Percentiles rank a stretch among this genome's conserved stretches.
Conservation (phyloP, 2,113 vertebrate genomes). For the Xiphophorus couchianus region DNA sequence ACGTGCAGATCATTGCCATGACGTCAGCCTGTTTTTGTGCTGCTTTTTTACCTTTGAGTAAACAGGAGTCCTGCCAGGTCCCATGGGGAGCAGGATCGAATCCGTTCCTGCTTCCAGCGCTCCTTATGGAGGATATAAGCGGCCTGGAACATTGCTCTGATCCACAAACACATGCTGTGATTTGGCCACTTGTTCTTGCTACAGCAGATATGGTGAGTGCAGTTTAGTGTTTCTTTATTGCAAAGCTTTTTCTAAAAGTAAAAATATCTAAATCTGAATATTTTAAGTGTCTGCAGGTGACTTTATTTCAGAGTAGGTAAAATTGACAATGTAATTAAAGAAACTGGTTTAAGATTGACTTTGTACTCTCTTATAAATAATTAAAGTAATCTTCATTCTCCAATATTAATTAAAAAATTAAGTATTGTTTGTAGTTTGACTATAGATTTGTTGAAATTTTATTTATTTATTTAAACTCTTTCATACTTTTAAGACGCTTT, state of each 20-base stretch:
- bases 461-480: too few relatives aligned
- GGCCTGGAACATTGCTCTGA: slow-evolving; percentile 20
- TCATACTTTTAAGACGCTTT: too few relatives aligned
- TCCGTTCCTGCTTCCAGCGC: slow-evolving; percentile 34
- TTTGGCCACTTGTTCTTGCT: slow-evolving; percentile 21
- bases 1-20: slow-evolving; percentile 50
- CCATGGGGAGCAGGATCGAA: slow-evolving; percentile 70
- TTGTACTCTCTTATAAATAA: too few relatives aligned
- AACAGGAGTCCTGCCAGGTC: slow-evolving; percentile 68
- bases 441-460: too few relatives aligned
- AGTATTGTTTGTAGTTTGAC: too few relatives aligned
- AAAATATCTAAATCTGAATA: not conserved
- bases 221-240: not conserved
- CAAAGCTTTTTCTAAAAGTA: not conserved
- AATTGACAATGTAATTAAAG: too few relatives aligned
- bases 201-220: slow-evolving; percentile 59
- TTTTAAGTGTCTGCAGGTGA: too few relatives aligned
- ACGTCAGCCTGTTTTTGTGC: slow-evolving; percentile 58
- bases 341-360: too few relatives aligned
- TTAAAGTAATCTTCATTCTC: too few relatives aligned
- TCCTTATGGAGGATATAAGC: slow-evolving; percentile 64
- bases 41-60: slow-evolving; percentile 57
- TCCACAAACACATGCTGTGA: slow-evolving; percentile 16
- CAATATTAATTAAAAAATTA: too few relatives aligned
- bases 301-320: too few relatives aligned